Conservation (phyloP, 2,113 vertebrate genomes). For the Ploceus nigricollis region DNA sequence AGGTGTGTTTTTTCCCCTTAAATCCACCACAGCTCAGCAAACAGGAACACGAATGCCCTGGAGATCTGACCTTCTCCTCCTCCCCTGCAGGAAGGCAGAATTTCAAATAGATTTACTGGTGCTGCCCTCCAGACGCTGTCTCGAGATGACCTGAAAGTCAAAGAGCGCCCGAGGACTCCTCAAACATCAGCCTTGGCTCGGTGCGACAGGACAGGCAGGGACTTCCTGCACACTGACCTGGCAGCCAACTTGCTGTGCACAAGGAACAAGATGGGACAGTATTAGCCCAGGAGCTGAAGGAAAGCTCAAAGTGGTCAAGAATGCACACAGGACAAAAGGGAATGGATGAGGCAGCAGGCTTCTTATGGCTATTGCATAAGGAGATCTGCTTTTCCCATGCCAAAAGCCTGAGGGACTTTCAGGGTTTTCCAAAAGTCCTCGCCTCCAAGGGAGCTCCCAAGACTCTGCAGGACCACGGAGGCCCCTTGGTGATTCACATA, state of each 20-base stretch:
- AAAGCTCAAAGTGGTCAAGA: background rate
- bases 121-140: constrained; percentile 1
- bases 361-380: background rate
- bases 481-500: background rate
- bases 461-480: background rate
- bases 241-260: background rate
- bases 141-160: constrained; percentile 3
- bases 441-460: background rate
- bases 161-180: background rate
- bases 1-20: constrained; percentile 2
- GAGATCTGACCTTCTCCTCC: constrained; percentile 18
- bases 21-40: constrained; percentile 8
- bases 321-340: background rate
- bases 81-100: background rate
- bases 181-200: background rate
- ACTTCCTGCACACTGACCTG: background rate
- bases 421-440: background rate
- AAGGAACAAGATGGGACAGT: background rate
- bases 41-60: background rate
- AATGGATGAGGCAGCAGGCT: background rate
- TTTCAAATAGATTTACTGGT: background rate
- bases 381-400: background rate
- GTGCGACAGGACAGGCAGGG: background rate
- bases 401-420: background rate
- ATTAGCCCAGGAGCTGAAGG: background rate